phyloP scores from a whole-genome alignment of 2,888 invertebrate species.

The Torymus aiolomorphi region DNA sequence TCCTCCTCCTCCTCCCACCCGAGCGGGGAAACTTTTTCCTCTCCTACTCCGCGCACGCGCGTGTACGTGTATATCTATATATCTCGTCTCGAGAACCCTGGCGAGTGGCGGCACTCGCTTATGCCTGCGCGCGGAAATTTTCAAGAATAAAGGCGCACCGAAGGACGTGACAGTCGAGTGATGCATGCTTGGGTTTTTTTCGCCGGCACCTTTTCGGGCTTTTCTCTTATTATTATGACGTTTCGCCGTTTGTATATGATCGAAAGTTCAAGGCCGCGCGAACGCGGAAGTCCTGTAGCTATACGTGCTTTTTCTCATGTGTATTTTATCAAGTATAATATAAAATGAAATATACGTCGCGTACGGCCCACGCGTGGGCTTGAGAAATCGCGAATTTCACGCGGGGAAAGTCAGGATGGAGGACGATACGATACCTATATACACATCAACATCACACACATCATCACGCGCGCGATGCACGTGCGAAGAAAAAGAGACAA shows the following conservation, averaged over 20 bases:
- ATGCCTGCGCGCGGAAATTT: slow-evolving; percentile 30
- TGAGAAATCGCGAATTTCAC: too few relatives aligned
- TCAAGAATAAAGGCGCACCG: slow-evolving; percentile 24
- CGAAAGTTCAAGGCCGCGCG: neutral
- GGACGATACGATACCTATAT: too few relatives aligned
- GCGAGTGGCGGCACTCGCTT: slow-evolving; percentile 14
- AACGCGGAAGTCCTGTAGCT: too few relatives aligned
- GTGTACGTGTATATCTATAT: too few relatives aligned
- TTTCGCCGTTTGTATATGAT: neutral
- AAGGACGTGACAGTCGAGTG: slow-evolving; percentile 24
- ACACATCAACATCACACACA: too few relatives aligned
- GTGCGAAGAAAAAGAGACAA: too few relatives aligned
- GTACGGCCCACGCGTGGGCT: too few relatives aligned
- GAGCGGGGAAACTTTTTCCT: slow-evolving; percentile 26
- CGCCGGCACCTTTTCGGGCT: neutral
- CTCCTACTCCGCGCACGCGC: neutral
- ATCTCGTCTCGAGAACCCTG: neutral
- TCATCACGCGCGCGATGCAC: too few relatives aligned
- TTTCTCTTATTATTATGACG: slow-evolving; percentile 3
- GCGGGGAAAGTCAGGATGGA: too few relatives aligned
- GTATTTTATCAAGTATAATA: too few relatives aligned
- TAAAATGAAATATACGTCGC: too few relatives aligned
- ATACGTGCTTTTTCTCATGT: too few relatives aligned
- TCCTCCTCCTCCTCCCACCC: slow-evolving; percentile 1
- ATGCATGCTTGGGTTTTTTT: slow-evolving; percentile 34